phyloP scores from a whole-genome alignment of 2,888 invertebrate genomes.

The Herminia tarsipennalis region DNA sequence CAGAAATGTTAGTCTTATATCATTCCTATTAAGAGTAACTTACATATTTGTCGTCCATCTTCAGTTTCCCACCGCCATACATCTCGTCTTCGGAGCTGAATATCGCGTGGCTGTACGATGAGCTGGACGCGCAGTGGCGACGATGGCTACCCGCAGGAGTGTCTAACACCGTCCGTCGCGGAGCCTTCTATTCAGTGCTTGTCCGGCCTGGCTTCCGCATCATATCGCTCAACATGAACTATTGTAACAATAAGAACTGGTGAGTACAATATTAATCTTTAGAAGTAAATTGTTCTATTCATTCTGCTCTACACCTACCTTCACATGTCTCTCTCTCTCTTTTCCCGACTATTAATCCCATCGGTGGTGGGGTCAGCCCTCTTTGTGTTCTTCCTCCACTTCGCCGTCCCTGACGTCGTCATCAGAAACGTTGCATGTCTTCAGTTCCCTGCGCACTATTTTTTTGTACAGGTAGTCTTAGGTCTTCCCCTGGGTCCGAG shows the following conservation, averaged over 20 bases:
- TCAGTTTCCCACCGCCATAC: conserved; percentile 94
- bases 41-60: neutral
- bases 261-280: conserved; percentile 65
- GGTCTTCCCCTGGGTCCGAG: too few species aligned
- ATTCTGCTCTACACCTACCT: too few species aligned
- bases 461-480: too few species aligned
- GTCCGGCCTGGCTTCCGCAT: conserved; percentile 96
- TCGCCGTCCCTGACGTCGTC: too few species aligned
- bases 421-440: too few species aligned
- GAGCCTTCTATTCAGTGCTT: conserved; percentile 96
- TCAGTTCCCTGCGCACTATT: too few species aligned
- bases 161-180: conserved; percentile 93
- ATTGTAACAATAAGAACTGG: conserved; percentile 98
- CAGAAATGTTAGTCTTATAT: too few species aligned
- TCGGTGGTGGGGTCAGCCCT: too few species aligned
- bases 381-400: too few species aligned
- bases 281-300: too few species aligned
- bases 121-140: conserved; percentile 95
- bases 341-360: too few species aligned
- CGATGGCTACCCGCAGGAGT: conserved; percentile 96
- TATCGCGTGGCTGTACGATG: conserved; percentile 97
- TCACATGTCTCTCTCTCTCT: too few species aligned
- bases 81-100: conserved; percentile 92
- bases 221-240: conserved; percentile 98
- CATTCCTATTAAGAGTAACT: conserved; percentile 11